phyloP scores from a whole-genome alignment of 2,113 vertebrate genomes.

The Silurus meridionalis region DNA sequence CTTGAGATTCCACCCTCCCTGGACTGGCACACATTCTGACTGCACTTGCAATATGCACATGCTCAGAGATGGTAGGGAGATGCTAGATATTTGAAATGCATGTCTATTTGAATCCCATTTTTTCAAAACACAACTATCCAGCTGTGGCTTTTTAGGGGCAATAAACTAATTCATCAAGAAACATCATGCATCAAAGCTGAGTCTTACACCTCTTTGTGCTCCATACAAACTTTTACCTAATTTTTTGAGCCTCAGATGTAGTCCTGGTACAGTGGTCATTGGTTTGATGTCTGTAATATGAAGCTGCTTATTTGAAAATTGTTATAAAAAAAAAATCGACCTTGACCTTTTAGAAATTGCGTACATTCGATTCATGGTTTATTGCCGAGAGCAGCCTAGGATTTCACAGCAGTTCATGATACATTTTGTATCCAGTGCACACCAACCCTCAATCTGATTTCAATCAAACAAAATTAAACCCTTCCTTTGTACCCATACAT shows the following conservation, averaged over 20 bases:
- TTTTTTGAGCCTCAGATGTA: background rate
- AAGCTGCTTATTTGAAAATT: background rate
- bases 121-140: conserved; percentile 62
- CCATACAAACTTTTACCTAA: background rate
- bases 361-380: background rate
- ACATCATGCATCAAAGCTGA: background rate
- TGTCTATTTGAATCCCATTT: conserved; percentile 60
- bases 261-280: background rate
- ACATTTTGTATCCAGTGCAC: background rate
- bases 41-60: conserved; percentile 60
- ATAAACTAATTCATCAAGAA: conserved; percentile 66
- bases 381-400: background rate
- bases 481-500: too few relatives aligned
- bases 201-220: background rate
- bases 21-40: conserved; percentile 62
- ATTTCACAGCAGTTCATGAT: conserved; percentile 5
- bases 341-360: background rate
- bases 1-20: conserved; percentile 2
- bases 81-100: conserved; percentile 71
- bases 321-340: background rate
- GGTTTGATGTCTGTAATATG: background rate
- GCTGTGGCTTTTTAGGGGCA: conserved; percentile 68
- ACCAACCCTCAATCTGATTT: background rate
- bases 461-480: too few relatives aligned
- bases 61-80: conserved; percentile 72